Base-by-base conservation (phyloP, 2,113 vertebrate species). In the Entelurus aequoreus region DNA sequence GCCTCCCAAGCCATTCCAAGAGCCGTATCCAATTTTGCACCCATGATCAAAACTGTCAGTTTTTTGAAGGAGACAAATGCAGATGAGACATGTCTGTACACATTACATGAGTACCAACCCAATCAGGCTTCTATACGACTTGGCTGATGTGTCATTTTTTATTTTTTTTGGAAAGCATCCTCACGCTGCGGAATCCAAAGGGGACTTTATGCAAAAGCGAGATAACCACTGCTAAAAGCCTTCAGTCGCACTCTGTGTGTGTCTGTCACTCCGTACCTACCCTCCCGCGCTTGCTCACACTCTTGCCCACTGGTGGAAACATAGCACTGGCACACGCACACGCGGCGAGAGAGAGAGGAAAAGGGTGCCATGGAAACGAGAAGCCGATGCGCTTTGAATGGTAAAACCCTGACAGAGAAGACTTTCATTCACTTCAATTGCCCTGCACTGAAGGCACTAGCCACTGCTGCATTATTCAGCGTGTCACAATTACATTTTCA, bases 311-410 rank as follows among this genome's bases (percentile, higher is more conserved):
- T 74, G 78, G 78, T 76, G 71, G 80, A 82, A 76, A 84, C 78
- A 80, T 76, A 80, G 79, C 75, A 69, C 66, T 84, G 83, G 82
- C 78, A 80, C 60, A 72, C 54, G 21, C 40, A 21, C 42, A 46
- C 42, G 12, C 42, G 12, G 3, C 3, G 10, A 12, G 42, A 2
- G 51, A 53, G 59, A 37, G 77, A 68, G 65, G 28, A 28, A 28
- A 75, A 65, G 79, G 85, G 79, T 85, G 84, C 87, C 87, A 87
- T 87, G 84, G 87, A 83, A 87, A 88, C 84, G 71, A 84, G 78
- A 85, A 87, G 78, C 85, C 81, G 85, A 84, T 83, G 85, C 85
- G 72, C 76, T 82, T 81, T 87, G 85, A 82, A 86, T 88, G 82
- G 85, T 84, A 85, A 28, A 86, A 83, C 77, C 78, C 81, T 82